Evolutionary conservation across 2,888 invertebrate genomes (phyloP), one percentile per base, ranked within the genome.

Genomic region (Tipula lateralis): DNA sequence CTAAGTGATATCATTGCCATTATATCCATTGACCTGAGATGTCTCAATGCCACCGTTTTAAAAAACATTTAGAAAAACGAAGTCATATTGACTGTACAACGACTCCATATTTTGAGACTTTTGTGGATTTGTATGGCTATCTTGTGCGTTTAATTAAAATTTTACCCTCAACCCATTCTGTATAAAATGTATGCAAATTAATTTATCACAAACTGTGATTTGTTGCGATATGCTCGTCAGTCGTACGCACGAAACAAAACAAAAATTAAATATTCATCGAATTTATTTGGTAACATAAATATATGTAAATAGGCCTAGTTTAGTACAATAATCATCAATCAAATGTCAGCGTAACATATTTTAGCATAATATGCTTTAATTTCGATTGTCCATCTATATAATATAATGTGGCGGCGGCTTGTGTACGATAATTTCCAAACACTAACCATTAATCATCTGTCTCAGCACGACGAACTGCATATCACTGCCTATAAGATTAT

Each of bases 241-340:
- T n/a, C 32, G 24, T 66, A 24, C 24, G 24, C 66, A n/a, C n/a
- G n/a, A n/a, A n/a, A n/a, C n/a, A n/a, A n/a, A n/a, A n/a, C 66
- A 66, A 66, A 44, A 66, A 66, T 66, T 66, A 66, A 66, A 66
- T 66, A 66, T 66, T 66, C 66, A 66, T 66, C 24, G 24, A 66
- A 66, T 24, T 16, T 44, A 44, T 13, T 39, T 3, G 16, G 7
- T 16, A 50, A 16, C n/a, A 36, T 39, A 39, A 16, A 50, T 66
- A 66, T 66, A 66, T 66, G 24, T 66, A 66, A 44, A 44, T 24
- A 24, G 44, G 44, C 44, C 5, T 44, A 44, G 2, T n/a, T n/a
- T 44, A 44, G 19, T 50, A 19, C 66, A 7, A 66, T 12, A 66
- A 66, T 66, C 66, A 66, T 66, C 66, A 66, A 66, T 66, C 66